Evolutionary conservation across 2,113 vertebrate genomes (phyloP).

Genomic region (Erpornis zantholeuca): DNA sequence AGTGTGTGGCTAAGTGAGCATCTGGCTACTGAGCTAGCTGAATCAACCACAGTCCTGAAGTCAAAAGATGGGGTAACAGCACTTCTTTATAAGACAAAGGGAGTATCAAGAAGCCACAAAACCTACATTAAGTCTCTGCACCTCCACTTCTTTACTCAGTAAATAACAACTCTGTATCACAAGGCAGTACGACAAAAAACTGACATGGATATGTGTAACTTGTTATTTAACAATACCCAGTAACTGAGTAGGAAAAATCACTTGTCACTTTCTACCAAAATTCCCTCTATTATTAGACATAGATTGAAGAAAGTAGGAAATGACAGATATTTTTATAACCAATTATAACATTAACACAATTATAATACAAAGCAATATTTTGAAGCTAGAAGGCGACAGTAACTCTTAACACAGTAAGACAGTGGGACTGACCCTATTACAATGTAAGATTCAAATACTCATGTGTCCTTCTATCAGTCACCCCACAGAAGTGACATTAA

Average conservation of each 20-base stretch:
- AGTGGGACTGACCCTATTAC: neutral
- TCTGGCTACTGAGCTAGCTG: neutral
- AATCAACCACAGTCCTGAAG: neutral
- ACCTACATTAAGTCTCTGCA: neutral
- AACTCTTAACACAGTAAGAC: neutral
- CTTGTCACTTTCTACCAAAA: neutral
- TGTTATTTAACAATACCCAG: neutral
- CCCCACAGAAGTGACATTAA: neutral
- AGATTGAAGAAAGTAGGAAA: neutral
- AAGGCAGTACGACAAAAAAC: neutral
- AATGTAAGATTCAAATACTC: neutral
- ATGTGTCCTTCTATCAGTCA: neutral
- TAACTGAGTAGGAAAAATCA: neutral
- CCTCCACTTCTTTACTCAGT: neutral
- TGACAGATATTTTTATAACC: neutral
- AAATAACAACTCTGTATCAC: neutral
- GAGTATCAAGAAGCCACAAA: neutral
- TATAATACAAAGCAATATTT: neutral
- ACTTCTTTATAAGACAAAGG: neutral
- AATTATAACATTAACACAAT: neutral
- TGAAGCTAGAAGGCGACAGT: fast-evolving
- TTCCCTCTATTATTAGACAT: neutral
- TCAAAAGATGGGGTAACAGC: neutral
- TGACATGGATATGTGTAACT: neutral
- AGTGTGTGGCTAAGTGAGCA: neutral